phyloP scores from a whole-genome alignment of 2,888 invertebrate genomes.

The Lampropteryx suffumata region DNA sequence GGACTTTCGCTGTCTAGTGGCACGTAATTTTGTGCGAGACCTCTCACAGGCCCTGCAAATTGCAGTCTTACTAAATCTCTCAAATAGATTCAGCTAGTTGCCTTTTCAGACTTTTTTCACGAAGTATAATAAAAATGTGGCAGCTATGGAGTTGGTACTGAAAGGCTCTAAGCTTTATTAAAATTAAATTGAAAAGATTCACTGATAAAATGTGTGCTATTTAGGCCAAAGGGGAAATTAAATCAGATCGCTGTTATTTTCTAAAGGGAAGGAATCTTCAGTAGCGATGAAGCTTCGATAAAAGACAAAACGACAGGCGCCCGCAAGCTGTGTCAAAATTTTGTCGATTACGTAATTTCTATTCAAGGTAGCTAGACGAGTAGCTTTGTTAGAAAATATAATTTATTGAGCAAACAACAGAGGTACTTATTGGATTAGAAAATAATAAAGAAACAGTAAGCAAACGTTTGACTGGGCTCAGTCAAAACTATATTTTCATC shows the following conservation, averaged over 20 bases:
- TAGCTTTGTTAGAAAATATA: too few species aligned
- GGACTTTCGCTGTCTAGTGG: conserved; percentile 76
- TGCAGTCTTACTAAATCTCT: conserved; percentile 58
- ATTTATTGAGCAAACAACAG: too few species aligned
- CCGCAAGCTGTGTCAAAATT: conserved; percentile 57
- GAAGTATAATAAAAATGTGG: conserved; percentile 1
- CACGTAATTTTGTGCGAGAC: conserved; percentile 66
- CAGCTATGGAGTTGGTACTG: neutral
- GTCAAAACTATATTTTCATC: too few species aligned
- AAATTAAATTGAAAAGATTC: conserved; percentile 18
- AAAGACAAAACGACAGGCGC: conserved; percentile 42
- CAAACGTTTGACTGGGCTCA: too few species aligned
- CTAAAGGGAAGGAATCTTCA: conserved; percentile 41
- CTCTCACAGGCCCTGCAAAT: conserved; percentile 58
- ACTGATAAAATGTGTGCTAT: conserved; percentile 21
- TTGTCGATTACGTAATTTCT: conserved; percentile 63
- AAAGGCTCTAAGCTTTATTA: neutral
- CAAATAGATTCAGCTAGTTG: conserved; percentile 45
- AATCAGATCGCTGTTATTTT: conserved; percentile 45
- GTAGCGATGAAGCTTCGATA: conserved; percentile 52
- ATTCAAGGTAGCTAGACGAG: conserved; percentile 55
- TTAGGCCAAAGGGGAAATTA: conserved; percentile 41
- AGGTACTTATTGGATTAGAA: too few species aligned
- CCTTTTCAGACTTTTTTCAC: conserved; percentile 17
- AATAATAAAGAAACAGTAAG: too few species aligned